Conservation (phyloP, 92 coral and sea anemone species). For the Hydrozoanthus gracilis region DNA sequence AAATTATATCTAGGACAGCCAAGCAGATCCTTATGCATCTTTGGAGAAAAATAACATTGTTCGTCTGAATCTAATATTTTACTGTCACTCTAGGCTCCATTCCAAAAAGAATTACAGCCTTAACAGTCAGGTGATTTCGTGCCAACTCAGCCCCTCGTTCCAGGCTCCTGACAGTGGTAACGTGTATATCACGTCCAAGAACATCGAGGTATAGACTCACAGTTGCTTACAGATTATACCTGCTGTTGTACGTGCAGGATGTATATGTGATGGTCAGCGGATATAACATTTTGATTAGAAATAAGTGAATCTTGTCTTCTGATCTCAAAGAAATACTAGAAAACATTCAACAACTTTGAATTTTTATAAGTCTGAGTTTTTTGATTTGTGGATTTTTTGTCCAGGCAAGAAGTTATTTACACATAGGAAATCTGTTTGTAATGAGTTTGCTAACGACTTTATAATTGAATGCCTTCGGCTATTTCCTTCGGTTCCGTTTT, state of each 20-base stretch:
- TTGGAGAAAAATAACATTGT: not conserved
- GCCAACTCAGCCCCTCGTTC: constrained; percentile 60
- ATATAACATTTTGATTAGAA: no score
- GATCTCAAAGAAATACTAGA: no score
- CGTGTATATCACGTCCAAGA: constrained; percentile 54
- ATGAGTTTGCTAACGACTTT: no score
- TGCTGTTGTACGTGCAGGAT: not conserved
- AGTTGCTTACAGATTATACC: not conserved
- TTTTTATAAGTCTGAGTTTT: no score
- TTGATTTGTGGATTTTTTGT: no score
- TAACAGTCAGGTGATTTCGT: constrained; percentile 86
- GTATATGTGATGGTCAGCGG: no score
- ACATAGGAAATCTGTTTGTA: no score
- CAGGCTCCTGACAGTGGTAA: constrained; percentile 36
- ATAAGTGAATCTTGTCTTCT: no score
- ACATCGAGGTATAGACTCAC: constrained; percentile 48
- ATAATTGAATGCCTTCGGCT: no score
- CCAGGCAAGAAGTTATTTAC: no score
- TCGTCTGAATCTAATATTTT: not conserved
- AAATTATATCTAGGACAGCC: not conserved
- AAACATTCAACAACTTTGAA: no score
- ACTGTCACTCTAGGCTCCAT: constrained; percentile 39
- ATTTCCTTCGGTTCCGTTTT: no score
- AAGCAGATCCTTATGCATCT: not conserved
- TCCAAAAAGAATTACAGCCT: constrained; percentile 57